Evolutionary conservation across 1,140 invertebrate genomes (phyloP).

Genomic region (Halictus rubicundus): DNA sequence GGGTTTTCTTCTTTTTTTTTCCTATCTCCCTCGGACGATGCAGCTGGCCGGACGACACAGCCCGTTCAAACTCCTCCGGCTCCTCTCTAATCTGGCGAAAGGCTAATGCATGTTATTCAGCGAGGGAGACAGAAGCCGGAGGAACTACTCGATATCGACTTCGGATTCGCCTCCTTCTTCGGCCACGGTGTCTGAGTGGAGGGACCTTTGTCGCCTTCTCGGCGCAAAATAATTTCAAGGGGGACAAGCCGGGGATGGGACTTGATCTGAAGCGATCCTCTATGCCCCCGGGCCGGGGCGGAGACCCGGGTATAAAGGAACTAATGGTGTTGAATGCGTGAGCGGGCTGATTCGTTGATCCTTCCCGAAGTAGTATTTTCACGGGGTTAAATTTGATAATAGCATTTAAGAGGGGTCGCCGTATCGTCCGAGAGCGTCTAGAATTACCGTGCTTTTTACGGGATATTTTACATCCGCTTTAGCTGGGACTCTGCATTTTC

Average conservation of each 20-base stretch:
- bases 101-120: slow-evolving; percentile 64
- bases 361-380: background rate
- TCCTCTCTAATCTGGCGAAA: slow-evolving; percentile 61
- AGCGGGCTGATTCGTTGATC: slow-evolving; percentile 13
- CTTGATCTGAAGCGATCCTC: slow-evolving; percentile 24
- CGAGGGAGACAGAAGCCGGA: slow-evolving; percentile 20
- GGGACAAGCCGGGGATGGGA: background rate
- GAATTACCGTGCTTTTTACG: background rate
- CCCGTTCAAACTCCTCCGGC: slow-evolving; percentile 34
- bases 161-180: slow-evolving; percentile 33
- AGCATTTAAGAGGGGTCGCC: background rate
- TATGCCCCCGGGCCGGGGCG: background rate
- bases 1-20: background rate
- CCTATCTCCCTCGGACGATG: background rate
- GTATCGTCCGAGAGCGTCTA: no score
- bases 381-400: background rate
- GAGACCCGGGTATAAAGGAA: background rate
- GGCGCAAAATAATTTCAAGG: slow-evolving; percentile 23
- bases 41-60: slow-evolving; percentile 17
- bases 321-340: slow-evolving; percentile 21
- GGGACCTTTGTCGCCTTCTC: slow-evolving; percentile 12
- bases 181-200: background rate
- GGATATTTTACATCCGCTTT: background rate
- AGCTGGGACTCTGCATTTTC: background rate
- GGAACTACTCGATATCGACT: slow-evolving; percentile 60